Base-by-base conservation (phyloP, 1,140 invertebrate genomes). In the Heliconius congener region DNA sequence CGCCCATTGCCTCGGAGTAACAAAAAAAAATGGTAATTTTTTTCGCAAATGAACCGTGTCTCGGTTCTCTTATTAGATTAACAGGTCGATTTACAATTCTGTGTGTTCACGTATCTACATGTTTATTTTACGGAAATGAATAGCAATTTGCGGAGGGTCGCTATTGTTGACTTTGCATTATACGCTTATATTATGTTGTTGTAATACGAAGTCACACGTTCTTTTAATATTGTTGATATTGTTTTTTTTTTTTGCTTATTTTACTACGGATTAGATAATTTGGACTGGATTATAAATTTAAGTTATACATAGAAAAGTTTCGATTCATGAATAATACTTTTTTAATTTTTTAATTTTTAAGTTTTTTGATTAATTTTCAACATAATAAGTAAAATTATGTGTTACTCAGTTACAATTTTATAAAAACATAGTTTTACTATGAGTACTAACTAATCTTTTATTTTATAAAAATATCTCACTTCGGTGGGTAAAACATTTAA, bases 41-140 rank as follows among this genome's bases (percentile, higher is more conserved):
- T 93, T 91, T 88, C 87, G 79, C 88, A 94, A 94, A 94, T 94
- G 92, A 94, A 91, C 88, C 92, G 91, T 93, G 86, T 85, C 82
- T 74, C 74, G 86, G 88, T 86, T 78, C 90, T 87, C 90, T 93
- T 93, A 94, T 94, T 94, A 93, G 92, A 94, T 94, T 94, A 94
- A 89, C 92, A 89, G 89, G 92, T 87, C 91, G 91, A 93, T 94
- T 93, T 93, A 88, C 87, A 91, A 94, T 93, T 94, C 92, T 87
- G 91, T 93, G 85, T 91, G 89, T 91, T 88, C 87, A 85, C 83
- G 82, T 76, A 86, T 80, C 80, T 88, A 90, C 88, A 91, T 94
- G 92, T 94, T 94, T 94, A 91, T 92, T 94, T 93, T 88, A 90
- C 88, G 92, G 92, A 94, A 94, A 94, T 94, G 91, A 94, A 93